Evolutionary conservation across 2,113 vertebrate species (phyloP), one percentile per base, ranked within the genome.

Genomic region (Piliocolobus tephrosceles): DNA sequence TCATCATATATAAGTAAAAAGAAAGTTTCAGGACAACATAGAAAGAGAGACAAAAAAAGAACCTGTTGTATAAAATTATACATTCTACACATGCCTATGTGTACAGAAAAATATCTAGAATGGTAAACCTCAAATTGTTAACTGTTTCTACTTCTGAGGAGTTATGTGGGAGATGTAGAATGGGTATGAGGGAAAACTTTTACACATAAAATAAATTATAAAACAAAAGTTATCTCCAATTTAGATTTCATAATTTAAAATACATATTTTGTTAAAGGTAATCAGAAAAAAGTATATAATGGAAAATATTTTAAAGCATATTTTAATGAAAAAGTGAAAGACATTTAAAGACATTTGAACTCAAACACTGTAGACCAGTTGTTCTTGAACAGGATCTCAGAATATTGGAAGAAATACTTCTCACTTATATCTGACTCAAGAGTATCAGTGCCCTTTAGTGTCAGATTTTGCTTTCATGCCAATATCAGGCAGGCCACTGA

Each of bases 231-330:
- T 90, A n/a, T 83, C 30, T 38, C 23, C 27, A 45, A 6, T 58
- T 80, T 57, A 95, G n/a, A 89, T n/a, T 89, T 93, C 50, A 14
- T n/a, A 30, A 81, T 82, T 94, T 80, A 80, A 87, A 86, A 52
- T 47, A 13, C 5, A 2, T 52, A 35, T 79, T 89, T 66, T 91
- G n/a, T 75, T 80, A n/a, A 96, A 64, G 27, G 30, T 11, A 57
- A 22, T 80, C 72, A 88, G 43, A 76, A 92, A 96, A 75, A 96
- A 78, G 57, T 13, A 12, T 13, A 16, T 43, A 86, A 64, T 32
- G 5, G 79, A 57, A 80, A 89, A 32, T 80, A 70, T 83, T 73
- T 89, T 89, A 38, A 20, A 94, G 89, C 6, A 52, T 76, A 80
- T 86, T 73, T 58, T 68, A 79, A 70, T 89, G 61, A 40, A 86